Base-by-base conservation (phyloP, 2,113 vertebrate species). In the Grammomys surdaster region DNA sequence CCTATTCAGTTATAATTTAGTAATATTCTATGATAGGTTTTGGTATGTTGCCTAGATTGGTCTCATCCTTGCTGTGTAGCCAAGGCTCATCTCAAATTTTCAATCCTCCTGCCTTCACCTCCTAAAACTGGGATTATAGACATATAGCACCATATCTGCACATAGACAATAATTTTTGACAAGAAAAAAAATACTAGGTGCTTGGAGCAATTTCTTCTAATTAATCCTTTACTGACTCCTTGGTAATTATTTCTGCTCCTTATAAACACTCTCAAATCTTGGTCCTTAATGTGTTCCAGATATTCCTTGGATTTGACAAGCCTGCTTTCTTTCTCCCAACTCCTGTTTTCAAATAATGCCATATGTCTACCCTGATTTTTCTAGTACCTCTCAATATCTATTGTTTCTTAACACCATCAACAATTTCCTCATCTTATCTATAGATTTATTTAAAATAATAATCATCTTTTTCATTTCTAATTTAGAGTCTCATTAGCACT, bases 331-430 rank as follows among this genome's bases (percentile, higher is more conserved):
- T 95, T 51, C 31, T 95, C 75, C 46, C 56, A 90, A 65, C 31
- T 78, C 33, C 28, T 65, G 54, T 90, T 94, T 76, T 80, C 82
- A 95, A 95, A 93, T 78, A 95, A 94, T 73, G 33, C 56, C 5
- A 72, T 67, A 60, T 82, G 16, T 40, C 56, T 73, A 63, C 56
- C 69, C 51, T 63, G 75, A 0, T 76, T 95, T 73, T 78, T 95
- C 73, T 76, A 75, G 14, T 10, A 63, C 24, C 22, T 89, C 48
- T 93, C 31, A 70, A 24, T 76, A 91, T 43, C 56, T 17, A 36
- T 80, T 63, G 56, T 31, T 96, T 93, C 43, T 78, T 93, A 70
- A 54, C 43, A 40, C 24, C 28, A 85, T 16, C 9, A 73, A 80
- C 48, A 56, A n/a, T 84, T 97, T 78, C 43, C 10, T 67, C 33